Conservation (phyloP, 2,888 invertebrate species). For the Eustalomyia histrio region DNA sequence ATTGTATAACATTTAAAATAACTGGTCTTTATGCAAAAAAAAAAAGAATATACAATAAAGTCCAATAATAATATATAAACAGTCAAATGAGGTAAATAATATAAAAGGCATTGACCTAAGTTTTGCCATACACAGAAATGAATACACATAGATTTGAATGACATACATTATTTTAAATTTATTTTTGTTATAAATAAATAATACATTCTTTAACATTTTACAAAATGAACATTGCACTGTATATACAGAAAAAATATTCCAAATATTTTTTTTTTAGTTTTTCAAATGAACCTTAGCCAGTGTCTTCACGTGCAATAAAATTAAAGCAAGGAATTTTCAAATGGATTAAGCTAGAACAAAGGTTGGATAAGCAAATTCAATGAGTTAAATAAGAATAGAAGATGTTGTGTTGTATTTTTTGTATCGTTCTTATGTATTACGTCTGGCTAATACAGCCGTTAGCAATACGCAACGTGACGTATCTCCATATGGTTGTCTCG, state of each 20-base stretch:
- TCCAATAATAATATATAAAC: background rate
- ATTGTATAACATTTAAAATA: background rate
- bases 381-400: too few species aligned
- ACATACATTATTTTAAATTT: conserved; percentile 21
- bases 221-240: conserved; percentile 49
- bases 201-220: conserved; percentile 38
- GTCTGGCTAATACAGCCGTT: too few species aligned
- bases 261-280: conserved; percentile 25
- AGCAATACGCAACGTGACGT: too few species aligned
- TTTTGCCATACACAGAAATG: conserved; percentile 5
- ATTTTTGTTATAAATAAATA: background rate
- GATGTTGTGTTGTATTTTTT: too few species aligned
- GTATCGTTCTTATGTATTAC: too few species aligned
- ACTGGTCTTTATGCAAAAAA: conserved; percentile 1
- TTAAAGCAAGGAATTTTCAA: too few species aligned
- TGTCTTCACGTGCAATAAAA: too few species aligned
- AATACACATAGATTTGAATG: conserved; percentile 5
- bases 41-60: background rate
- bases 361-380: too few species aligned
- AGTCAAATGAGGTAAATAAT: conserved; percentile 27
- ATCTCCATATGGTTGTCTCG: too few species aligned
- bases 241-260: conserved; percentile 12
- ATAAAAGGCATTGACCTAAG: conserved; percentile 51
- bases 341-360: too few species aligned
- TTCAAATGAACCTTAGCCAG: background rate